Base-by-base conservation (phyloP, 2,797 vertebrate genomes). In the Poeciliopsis turneri region DNA sequence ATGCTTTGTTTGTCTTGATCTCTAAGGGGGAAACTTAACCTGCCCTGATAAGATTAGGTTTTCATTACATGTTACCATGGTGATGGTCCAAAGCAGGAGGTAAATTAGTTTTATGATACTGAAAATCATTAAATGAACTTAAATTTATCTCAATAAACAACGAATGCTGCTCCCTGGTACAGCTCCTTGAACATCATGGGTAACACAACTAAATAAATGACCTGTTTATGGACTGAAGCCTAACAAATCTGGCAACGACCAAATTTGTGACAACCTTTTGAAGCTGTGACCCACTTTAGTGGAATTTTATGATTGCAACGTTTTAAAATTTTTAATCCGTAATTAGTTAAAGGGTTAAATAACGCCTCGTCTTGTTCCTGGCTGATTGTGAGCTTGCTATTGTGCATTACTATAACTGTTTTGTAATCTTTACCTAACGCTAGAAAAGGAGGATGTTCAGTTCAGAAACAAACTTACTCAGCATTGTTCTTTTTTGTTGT, bases 401-500 rank as follows among this genome's bases (percentile, higher is more conserved):
- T 75, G 45, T 74, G 3, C 76, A 82, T 87, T 88, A 81, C 72
- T 77, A 84, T 76, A 75, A 43, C 55, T 46, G 68, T 78, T 9
- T 78, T 69, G 71, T 51, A 85, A 64, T 61, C n/a, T 16, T 79
- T 84, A 80, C 69, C 57, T 86, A 84, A 87, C 75, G 86, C 71
- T 84, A 59, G 80, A 15, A 87, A 83, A 77, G 75, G 77, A 84
- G 88, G 87, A 83, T 80, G 23, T 83, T 85, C 55, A 87, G 86
- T 79, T 87, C 75, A 84, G 84, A 75, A 83, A 82, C 84, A 81
- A 78, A 78, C 79, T 78, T 76, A 87, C 86, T 82, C 82, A 84
- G 84, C 78, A 82, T 83, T 86, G 86, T 79, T 77, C 84, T 84
- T 91, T 87, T 91, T 86, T 82, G 61, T 59, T 59, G 11, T 87